Conservation (phyloP, 2,113 vertebrate genomes). For the Poeciliopsis prolifica region DNA sequence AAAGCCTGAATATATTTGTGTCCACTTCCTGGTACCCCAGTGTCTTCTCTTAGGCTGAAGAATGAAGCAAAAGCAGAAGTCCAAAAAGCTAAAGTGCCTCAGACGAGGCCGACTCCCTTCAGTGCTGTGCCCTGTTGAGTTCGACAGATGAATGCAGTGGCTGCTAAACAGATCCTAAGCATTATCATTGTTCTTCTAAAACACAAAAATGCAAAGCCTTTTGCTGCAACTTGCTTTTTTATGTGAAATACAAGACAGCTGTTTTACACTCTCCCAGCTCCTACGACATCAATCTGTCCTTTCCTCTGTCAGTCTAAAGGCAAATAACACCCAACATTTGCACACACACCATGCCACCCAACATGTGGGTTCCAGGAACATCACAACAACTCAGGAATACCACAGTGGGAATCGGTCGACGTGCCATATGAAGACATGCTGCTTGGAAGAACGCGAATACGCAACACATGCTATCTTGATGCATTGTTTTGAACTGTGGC, state of each 20-base stretch:
- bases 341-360: conserved; percentile 62
- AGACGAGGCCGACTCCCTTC: too few relatives aligned
- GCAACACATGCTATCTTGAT: conserved; percentile 33
- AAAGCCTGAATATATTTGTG: too few relatives aligned
- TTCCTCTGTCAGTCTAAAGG: conserved; percentile 50
- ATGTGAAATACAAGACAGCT: conserved; percentile 20
- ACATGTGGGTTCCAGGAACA: conserved; percentile 57
- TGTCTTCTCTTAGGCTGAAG: neutral
- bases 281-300: conserved; percentile 37
- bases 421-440: conserved; percentile 54
- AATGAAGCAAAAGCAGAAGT: neutral
- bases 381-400: conserved; percentile 48
- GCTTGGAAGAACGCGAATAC: conserved; percentile 58
- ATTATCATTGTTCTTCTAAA: too few relatives aligned
- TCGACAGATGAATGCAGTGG: too few relatives aligned
- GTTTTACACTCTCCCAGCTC: conserved; percentile 4
- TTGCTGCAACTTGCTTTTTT: too few relatives aligned
- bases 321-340: conserved; percentile 58
- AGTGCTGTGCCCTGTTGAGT: too few relatives aligned
- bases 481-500: conserved; percentile 56
- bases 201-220: too few relatives aligned
- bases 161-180: too few relatives aligned
- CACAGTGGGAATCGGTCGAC: conserved; percentile 51
- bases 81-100: too few relatives aligned
- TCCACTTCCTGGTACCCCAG: too few relatives aligned